These are phyloP conservation scores for Drosophila nikananu DNA, from an alignment of 1,140 invertebrate species.

Conservation along the genomic window DNA sequence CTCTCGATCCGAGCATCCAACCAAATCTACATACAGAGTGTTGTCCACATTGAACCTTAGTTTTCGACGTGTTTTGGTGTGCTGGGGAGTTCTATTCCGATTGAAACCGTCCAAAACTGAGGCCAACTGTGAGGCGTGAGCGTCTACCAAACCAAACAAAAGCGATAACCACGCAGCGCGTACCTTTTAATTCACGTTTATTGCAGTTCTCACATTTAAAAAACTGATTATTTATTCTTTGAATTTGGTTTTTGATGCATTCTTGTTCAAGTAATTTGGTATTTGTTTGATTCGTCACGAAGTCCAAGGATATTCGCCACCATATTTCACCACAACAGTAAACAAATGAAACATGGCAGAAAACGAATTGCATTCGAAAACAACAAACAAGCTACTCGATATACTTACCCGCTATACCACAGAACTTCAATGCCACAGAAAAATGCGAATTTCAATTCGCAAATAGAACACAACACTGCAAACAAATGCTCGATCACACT, in stretches of 20 bases:
- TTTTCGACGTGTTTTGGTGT: slow-evolving; percentile 85
- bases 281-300: slow-evolving; percentile 42
- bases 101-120: slow-evolving; percentile 85
- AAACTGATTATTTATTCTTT: slow-evolving; percentile 15
- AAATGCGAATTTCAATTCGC: slow-evolving; percentile 34
- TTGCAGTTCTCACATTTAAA: slow-evolving; percentile 8
- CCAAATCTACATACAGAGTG: neutral
- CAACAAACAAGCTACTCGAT: slow-evolving; percentile 24
- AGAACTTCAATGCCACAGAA: slow-evolving; percentile 17
- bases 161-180: slow-evolving; percentile 15
- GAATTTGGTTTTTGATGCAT: slow-evolving; percentile 14
- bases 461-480: slow-evolving; percentile 40
- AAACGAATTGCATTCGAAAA: slow-evolving; percentile 16
- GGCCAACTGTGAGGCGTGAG: slow-evolving; percentile 71
- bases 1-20: neutral
- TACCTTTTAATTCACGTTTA: slow-evolving; percentile 20
- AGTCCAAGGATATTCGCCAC: slow-evolving; percentile 8
- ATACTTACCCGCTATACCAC: slow-evolving; percentile 34
- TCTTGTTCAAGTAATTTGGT: slow-evolving; percentile 26
- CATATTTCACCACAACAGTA: slow-evolving; percentile 42
- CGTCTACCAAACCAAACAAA: slow-evolving; percentile 30
- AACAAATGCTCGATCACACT: slow-evolving; percentile 32
- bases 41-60: slow-evolving; percentile 75
- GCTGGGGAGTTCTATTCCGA: slow-evolving; percentile 76
- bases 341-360: slow-evolving; percentile 49